These are phyloP conservation scores for Drosophila suzukii DNA, from an alignment of 1,140 invertebrate species.

Conservation along the genomic window DNA sequence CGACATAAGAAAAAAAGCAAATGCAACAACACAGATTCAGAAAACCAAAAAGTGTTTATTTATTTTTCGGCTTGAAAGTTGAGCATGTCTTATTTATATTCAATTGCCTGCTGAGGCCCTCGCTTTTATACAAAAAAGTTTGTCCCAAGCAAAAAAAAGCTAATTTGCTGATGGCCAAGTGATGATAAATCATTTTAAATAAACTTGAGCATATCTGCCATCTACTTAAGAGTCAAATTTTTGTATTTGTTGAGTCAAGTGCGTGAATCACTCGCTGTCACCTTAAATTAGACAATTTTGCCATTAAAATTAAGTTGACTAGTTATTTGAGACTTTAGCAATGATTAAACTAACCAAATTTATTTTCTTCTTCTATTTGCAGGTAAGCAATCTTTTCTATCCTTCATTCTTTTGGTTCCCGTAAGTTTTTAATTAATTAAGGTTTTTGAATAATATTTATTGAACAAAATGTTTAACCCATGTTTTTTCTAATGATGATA, in stretches of 20 bases:
- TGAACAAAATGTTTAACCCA: background rate
- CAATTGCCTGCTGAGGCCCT: constrained; percentile 21
- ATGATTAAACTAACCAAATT: constrained; percentile 35
- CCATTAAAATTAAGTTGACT: background rate
- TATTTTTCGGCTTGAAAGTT: constrained; percentile 26
- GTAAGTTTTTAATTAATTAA: constrained; percentile 20
- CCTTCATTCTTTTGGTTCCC: background rate
- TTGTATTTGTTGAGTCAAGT: constrained; percentile 7
- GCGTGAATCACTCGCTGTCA: constrained; percentile 10
- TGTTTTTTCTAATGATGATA: background rate
- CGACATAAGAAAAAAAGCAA: constrained; percentile 10
- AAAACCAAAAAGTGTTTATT: constrained; percentile 32
- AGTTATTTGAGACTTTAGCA: background rate
- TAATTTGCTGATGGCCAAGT: constrained; percentile 23
- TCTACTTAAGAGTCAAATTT: constrained; percentile 13
- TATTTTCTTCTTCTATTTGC: constrained; percentile 29
- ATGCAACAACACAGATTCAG: constrained; percentile 20
- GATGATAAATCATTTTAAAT: constrained; percentile 38
- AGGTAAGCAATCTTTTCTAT: constrained; percentile 48
- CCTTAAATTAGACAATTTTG: background rate
- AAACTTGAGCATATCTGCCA: constrained; percentile 6
- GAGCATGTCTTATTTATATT: constrained; percentile 21
- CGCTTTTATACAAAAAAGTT: constrained; percentile 3
- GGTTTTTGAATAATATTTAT: background rate
- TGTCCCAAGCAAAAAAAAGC: background rate